Evolutionary conservation across 2,888 invertebrate genomes (phyloP), one percentile per base, ranked within the genome.

Genomic region (Catocala nupta): DNA sequence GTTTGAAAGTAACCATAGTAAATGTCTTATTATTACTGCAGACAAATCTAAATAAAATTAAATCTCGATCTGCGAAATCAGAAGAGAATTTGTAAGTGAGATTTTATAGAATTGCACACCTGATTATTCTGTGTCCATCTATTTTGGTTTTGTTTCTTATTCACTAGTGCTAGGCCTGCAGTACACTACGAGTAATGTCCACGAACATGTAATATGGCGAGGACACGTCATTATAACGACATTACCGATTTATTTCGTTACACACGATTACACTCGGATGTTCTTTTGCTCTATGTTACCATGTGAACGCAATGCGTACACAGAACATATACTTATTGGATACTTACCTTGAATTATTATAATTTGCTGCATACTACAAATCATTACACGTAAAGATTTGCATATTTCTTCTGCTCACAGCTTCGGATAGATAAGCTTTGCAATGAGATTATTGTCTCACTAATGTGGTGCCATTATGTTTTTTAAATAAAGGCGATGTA

Each of bases 211-310:
- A 64, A 67, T 70, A 67, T 59, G 62, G 59, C 68, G 71, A 75
- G 58, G 69, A 73, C 60, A 71, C 58, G 65, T 78, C 81, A 84
- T 88, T 85, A 88, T 73, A 81, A 81, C 75, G 81, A 84, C 84
- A 88, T 88, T 88, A 88, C 82, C 78, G 81, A 87, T 85, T 85
- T 81, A 81, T 82, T 85, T 84, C 81, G 87, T 84, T 81, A 86
- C 84, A 71, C 78, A 78, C 78, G 81, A 84, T 81, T 83, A 71
- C 68, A 54, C 68, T 55, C 42, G 60, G 51, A 65, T 53, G 56
- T 55, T 76, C 65, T 68, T 75, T 70, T 65, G 51, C 61, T 42
- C 16, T 58, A 48, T 56, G 16, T 39, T 39, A 8, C 36, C 9
- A 39, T 39, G 36, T 39, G 36, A 45, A 49, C 43, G 49, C 42